Evolutionary conservation across 2,797 vertebrate genomes (phyloP).

Genomic region (Acanthurus leucopareius): DNA sequence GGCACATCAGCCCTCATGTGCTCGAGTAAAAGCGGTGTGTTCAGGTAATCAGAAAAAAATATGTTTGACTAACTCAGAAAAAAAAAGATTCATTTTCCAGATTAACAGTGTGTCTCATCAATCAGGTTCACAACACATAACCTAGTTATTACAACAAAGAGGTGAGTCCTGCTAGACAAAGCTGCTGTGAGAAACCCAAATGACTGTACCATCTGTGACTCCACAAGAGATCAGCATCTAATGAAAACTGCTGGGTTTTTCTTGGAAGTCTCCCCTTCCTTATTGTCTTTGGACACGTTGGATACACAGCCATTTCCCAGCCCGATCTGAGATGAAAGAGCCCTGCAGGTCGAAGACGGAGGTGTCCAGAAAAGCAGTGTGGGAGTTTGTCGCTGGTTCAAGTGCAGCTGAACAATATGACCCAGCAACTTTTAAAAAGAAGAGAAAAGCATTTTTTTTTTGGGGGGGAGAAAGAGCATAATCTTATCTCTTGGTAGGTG

Average conservation of each 20-base stretch:
- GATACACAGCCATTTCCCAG: slow-evolving; percentile 57
- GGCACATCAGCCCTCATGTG: neutral
- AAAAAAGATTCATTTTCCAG: neutral
- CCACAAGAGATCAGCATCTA: slow-evolving; percentile 64
- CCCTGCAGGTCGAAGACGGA: slow-evolving; percentile 58
- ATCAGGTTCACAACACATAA: slow-evolving; percentile 20
- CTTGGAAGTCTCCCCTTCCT: slow-evolving; percentile 64
- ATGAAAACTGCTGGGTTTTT: slow-evolving; percentile 64
- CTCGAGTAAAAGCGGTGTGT: slow-evolving; percentile 8
- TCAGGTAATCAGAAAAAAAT: neutral
- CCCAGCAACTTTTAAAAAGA: slow-evolving; percentile 32
- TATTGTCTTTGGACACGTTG: slow-evolving; percentile 74
- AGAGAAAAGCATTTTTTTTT: slow-evolving; percentile 15
- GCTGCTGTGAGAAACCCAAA: slow-evolving; percentile 45
- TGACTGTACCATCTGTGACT: slow-evolving; percentile 59
- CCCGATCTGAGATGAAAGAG: slow-evolving; percentile 73
- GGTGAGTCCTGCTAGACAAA: slow-evolving; percentile 17
- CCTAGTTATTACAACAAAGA: slow-evolving; percentile 3
- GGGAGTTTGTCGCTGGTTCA: slow-evolving; percentile 41
- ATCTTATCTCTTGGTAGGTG: slow-evolving; percentile 54
- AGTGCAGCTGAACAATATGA: slow-evolving; percentile 36
- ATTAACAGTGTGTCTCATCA: neutral
- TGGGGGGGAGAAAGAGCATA: slow-evolving; percentile 22
- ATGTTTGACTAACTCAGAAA: neutral
- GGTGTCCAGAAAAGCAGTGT: slow-evolving; percentile 50